Conservation (phyloP, 2,113 vertebrate genomes). For the Desmodus rotundus region DNA sequence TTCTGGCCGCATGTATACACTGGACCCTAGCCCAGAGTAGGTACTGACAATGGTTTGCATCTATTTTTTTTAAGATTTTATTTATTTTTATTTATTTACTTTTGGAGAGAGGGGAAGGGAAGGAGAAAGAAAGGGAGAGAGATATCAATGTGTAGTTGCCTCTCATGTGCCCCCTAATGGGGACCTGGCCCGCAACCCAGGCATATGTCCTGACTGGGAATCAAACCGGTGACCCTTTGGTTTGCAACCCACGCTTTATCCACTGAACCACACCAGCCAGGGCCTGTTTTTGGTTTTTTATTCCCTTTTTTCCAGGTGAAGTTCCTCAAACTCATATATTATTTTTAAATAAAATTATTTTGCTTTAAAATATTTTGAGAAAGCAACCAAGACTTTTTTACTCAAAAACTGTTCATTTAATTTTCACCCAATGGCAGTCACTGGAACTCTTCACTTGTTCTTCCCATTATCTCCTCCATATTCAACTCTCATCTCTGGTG, state of each 20-base stretch:
- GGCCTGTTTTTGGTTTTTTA: neutral
- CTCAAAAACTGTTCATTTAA: neutral
- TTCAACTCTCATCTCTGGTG: neutral
- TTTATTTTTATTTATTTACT: too few relatives aligned
- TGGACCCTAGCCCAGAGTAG: neutral
- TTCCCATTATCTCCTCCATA: slow-evolving; percentile 1
- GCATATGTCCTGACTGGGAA: too few relatives aligned
- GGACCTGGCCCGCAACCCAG: too few relatives aligned
- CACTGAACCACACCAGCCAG: too few relatives aligned
- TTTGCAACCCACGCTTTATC: too few relatives aligned
- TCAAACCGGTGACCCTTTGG: too few relatives aligned
- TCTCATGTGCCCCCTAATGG: too few relatives aligned
- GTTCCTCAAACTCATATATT: neutral
- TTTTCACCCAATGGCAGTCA: neutral
- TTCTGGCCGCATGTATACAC: neutral
- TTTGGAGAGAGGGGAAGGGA: too few relatives aligned
- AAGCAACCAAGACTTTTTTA: neutral
- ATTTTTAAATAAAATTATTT: neutral
- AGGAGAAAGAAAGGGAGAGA: too few relatives aligned
- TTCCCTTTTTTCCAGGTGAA: neutral
- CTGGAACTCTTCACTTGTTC: neutral
- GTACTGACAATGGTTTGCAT: neutral
- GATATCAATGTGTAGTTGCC: too few relatives aligned
- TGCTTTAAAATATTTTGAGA: neutral
- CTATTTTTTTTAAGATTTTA: too few relatives aligned